Evolutionary conservation across 2,113 vertebrate species (phyloP).

Genomic region (Climacteris rufus): DNA sequence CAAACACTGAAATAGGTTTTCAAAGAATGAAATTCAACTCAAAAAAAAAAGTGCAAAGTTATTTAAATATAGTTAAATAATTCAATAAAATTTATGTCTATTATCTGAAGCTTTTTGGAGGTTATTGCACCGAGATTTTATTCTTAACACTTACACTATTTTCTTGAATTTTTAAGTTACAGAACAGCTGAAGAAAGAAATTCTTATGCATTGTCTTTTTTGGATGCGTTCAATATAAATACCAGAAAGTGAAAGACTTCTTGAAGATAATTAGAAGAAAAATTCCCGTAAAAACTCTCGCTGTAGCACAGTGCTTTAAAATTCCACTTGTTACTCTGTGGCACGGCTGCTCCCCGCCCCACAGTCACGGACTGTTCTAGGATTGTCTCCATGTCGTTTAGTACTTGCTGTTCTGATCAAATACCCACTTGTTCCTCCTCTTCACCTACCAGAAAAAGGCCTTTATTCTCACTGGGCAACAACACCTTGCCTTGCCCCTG

Average conservation of each 20-base stretch:
- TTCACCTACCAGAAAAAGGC: neutral
- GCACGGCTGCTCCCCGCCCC: rapidly evolving
- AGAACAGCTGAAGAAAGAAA: neutral
- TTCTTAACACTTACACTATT: neutral
- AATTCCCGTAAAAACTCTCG: neutral
- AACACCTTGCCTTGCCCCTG: too few relatives aligned
- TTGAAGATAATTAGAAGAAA: neutral
- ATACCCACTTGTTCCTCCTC: neutral
- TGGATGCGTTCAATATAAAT: rapidly evolving
- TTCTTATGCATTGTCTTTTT: neutral
- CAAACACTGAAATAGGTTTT: neutral
- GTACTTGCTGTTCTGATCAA: neutral
- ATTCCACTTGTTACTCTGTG: neutral
- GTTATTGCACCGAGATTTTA: neutral
- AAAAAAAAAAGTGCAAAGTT: neutral
- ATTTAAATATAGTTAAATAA: neutral
- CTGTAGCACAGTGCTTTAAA: neutral
- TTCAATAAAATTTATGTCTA: neutral
- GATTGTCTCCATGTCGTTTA: neutral
- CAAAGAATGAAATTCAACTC: neutral
- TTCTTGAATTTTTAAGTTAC: neutral
- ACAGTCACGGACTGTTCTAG: neutral
- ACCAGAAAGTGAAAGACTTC: neutral
- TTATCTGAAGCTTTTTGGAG: neutral
- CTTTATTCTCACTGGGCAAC: neutral